A percentile compares a stretch with the other conserved stretches of the same genome.
Evolutionary conservation across 2,797 vertebrate genomes (phyloP).

Genomic region (Prionace glauca): DNA sequence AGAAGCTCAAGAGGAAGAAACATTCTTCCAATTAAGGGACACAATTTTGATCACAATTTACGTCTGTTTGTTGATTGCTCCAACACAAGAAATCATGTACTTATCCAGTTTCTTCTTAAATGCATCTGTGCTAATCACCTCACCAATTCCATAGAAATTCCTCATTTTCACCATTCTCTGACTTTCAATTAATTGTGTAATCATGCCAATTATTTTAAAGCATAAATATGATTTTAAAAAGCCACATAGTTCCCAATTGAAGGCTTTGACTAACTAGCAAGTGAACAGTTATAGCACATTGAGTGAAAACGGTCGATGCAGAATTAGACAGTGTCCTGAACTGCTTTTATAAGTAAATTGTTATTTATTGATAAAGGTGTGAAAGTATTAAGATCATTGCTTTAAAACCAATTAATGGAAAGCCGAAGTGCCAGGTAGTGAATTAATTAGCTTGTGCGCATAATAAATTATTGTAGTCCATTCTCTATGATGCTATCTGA

Average conservation of each 20-base stretch:
- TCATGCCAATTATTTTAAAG: background rate
- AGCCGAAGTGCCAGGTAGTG: background rate
- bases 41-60: background rate
- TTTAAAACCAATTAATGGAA: background rate
- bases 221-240: background rate
- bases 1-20: too few species aligned
- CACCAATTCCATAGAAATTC: background rate
- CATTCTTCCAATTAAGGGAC: too few species aligned
- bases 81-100: background rate
- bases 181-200: background rate
- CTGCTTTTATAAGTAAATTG: background rate
- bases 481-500: background rate
- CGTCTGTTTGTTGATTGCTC: background rate
- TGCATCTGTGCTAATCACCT: background rate
- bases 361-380: background rate
- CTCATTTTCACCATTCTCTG: background rate
- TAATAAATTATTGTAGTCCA: background rate
- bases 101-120: background rate
- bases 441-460: background rate
- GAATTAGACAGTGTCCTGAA: background rate
- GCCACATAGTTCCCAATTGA: background rate
- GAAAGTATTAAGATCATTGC: background rate
- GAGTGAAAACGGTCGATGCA: background rate
- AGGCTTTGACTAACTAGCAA: background rate
- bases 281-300: background rate